Conservation (phyloP, 1,140 invertebrate species). For the Monomorium pharaonis region DNA sequence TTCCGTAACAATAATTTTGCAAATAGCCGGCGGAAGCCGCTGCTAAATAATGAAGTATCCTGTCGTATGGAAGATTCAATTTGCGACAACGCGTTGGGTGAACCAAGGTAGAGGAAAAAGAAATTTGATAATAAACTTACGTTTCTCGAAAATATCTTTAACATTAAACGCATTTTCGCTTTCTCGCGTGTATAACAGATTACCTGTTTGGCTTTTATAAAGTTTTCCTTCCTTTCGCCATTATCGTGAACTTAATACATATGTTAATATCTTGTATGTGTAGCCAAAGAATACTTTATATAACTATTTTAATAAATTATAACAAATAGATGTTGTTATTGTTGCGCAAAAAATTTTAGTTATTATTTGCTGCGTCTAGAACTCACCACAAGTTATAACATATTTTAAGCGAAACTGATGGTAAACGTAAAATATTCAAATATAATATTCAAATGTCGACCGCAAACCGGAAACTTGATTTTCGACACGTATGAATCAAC, state of each 20-base stretch:
- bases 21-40: slow-evolving; percentile 77
- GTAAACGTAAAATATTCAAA: slow-evolving; percentile 76
- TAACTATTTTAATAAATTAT: slow-evolving; percentile 1
- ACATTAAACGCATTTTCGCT: not conserved
- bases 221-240: not conserved
- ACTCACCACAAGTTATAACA: slow-evolving; percentile 21
- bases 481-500: slow-evolving; percentile 73
- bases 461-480: slow-evolving; percentile 76
- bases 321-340: not conserved
- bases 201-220: not conserved
- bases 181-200: not conserved
- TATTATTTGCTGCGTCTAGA: not conserved
- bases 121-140: slow-evolving; percentile 37
- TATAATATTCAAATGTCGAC: slow-evolving; percentile 80
- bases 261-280: not conserved
- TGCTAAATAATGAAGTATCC: slow-evolving; percentile 79
- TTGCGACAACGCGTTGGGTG: slow-evolving; percentile 70
- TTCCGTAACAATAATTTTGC: slow-evolving; percentile 81
- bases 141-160: slow-evolving; percentile 40
- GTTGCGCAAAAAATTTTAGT: not conserved
- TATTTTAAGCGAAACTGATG: slow-evolving; percentile 51
- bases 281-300: not conserved
- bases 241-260: not conserved
- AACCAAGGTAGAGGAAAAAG: slow-evolving; percentile 37
- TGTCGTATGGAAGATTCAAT: slow-evolving; percentile 79